Evolutionary conservation across 2,888 invertebrate genomes (phyloP).

Genomic region (Synergus itoensis): DNA sequence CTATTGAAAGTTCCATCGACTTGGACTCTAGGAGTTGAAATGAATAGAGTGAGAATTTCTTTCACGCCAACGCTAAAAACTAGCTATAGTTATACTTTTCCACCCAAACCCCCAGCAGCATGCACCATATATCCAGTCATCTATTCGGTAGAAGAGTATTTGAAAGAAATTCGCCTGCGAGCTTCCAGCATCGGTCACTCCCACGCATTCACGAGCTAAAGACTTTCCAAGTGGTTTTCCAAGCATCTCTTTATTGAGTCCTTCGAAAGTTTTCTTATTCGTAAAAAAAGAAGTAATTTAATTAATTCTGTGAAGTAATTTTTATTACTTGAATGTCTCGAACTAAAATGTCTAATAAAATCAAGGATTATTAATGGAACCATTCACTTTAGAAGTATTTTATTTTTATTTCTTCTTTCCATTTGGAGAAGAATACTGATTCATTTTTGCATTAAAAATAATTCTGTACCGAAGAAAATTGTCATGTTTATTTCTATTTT

Average conservation of each 20-base stretch:
- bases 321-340: neutral
- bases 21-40: conserved; percentile 6
- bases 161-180: conserved; percentile 48
- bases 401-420: too few relatives aligned
- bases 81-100: conserved; percentile 23
- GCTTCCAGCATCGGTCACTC: conserved; percentile 55
- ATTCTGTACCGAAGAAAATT: too few relatives aligned
- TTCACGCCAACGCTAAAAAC: conserved; percentile 8
- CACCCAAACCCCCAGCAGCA: conserved; percentile 8
- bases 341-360: neutral
- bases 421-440: too few relatives aligned
- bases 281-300: conserved; percentile 38
- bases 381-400: neutral
- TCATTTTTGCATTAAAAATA: too few relatives aligned
- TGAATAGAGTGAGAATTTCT: conserved; percentile 38
- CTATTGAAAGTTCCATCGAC: conserved; percentile 37
- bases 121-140: neutral
- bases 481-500: too few relatives aligned
- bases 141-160: conserved; percentile 13
- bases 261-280: conserved; percentile 1
- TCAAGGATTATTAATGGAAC: neutral
- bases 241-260: conserved; percentile 9
- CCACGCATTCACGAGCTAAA: conserved; percentile 48
- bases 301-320: neutral
- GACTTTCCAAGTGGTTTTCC: conserved; percentile 53